These are phyloP conservation scores for Iguana delicatissima DNA, from an alignment of 2,797 vertebrate genomes.

Conservation along the genomic window DNA sequence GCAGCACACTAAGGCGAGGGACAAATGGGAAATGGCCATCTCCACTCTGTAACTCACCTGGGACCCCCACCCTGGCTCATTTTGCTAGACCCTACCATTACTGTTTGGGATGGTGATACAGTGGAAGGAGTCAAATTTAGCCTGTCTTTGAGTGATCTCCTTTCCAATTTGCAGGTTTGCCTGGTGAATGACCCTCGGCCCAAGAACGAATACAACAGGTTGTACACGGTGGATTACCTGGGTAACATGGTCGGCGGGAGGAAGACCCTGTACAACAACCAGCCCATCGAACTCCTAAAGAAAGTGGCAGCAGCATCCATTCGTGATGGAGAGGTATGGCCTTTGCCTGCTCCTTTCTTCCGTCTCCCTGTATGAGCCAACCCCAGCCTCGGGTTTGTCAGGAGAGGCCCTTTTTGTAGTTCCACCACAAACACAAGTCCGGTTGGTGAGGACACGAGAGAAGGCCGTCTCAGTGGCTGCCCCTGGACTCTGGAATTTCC, in stretches of 20 bases:
- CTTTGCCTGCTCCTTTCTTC: not conserved
- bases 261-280: constrained; percentile 95
- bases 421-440: too few species aligned
- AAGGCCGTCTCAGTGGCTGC: too few species aligned
- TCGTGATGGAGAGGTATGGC: constrained; percentile 93
- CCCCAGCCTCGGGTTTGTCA: too few species aligned
- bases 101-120: too few species aligned
- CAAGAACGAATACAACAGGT: constrained; percentile 90
- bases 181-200: constrained; percentile 96
- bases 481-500: too few species aligned
- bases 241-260: constrained; percentile 93
- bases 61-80: not conserved
- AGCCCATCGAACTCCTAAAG: constrained; percentile 91
- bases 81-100: not conserved
- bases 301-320: constrained; percentile 91
- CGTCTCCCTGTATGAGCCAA: too few species aligned
- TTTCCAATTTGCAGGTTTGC: constrained; percentile 83
- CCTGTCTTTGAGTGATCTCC: not conserved
- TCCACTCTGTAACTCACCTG: not conserved
- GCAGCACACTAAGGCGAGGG: rapidly evolving
- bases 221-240: constrained; percentile 95
- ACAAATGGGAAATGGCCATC: not conserved
- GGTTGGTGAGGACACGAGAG: too few species aligned
- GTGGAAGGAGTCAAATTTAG: not conserved
- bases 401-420: too few species aligned